These are phyloP conservation scores for Notoglanidium macrostoma DNA, from an alignment of 2,797 vertebrate species.

Conservation along the genomic window DNA sequence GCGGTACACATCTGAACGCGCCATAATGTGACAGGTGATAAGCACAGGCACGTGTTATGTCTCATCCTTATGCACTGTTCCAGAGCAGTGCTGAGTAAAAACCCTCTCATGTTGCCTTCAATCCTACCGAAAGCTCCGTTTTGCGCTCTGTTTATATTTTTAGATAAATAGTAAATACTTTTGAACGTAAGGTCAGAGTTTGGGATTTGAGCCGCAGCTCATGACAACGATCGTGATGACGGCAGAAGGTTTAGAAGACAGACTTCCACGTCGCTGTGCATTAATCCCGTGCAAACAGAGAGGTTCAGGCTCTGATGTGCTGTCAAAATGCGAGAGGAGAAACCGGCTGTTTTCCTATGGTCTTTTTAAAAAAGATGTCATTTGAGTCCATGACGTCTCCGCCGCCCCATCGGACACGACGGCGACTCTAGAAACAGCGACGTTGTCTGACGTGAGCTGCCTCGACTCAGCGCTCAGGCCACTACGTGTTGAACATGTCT, in stretches of 20 bases:
- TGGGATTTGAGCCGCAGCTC: neutral
- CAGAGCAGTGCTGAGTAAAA: neutral
- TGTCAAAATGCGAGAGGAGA: neutral
- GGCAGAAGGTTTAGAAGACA: neutral
- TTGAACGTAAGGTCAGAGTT: neutral
- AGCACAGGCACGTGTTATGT: too few species aligned
- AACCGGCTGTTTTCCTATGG: neutral
- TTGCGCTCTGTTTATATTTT: neutral
- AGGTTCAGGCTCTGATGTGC: neutral
- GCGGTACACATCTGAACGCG: too few species aligned
- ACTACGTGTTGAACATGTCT: neutral
- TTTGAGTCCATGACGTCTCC: neutral
- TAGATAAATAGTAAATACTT: neutral
- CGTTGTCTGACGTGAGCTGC: neutral
- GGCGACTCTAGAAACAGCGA: neutral
- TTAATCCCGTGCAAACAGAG: neutral
- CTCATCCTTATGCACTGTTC: neutral
- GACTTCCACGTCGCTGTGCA: neutral
- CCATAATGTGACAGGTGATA: too few species aligned
- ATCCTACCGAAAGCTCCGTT: neutral
- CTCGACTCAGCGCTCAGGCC: neutral
- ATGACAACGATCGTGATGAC: neutral
- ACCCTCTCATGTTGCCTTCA: neutral
- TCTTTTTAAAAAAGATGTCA: neutral
- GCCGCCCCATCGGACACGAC: neutral